Conservation (phyloP, 1,140 invertebrate species). For the Leptinotarsa defecta region DNA sequence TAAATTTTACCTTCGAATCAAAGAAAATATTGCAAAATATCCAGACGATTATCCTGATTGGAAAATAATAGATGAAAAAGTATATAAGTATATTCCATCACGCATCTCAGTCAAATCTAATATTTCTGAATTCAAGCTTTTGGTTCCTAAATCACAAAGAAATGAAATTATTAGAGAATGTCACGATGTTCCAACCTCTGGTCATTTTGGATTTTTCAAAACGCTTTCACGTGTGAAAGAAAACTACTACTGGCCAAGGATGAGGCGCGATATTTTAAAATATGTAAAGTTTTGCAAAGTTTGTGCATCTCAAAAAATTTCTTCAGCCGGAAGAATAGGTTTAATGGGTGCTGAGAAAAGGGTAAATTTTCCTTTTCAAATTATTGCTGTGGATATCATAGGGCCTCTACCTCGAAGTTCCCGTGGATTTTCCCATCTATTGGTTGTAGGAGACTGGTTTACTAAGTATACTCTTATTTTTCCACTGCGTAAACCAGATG, state of each 20-base stretch:
- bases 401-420: slow-evolving; percentile 36
- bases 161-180: slow-evolving; percentile 23
- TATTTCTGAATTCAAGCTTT: slow-evolving; percentile 35
- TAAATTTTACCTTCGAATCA: slow-evolving; percentile 22
- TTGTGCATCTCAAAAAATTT: slow-evolving; percentile 34
- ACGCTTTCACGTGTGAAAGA: slow-evolving; percentile 27
- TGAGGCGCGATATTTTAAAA: slow-evolving; percentile 1
- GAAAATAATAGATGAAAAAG: slow-evolving; percentile 18
- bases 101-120: slow-evolving; percentile 10
- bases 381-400: slow-evolving; percentile 51
- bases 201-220: slow-evolving; percentile 24
- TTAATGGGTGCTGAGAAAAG: slow-evolving; percentile 33
- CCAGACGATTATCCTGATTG: slow-evolving; percentile 26
- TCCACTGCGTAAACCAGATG: neutral
- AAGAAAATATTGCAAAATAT: slow-evolving; percentile 8
- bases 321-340: slow-evolving; percentile 17
- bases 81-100: slow-evolving; percentile 31
- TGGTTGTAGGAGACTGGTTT: slow-evolving; percentile 49
- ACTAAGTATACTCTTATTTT: slow-evolving; percentile 37
- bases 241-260: neutral
- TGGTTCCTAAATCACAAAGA: slow-evolving; percentile 31
- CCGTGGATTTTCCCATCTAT: slow-evolving; percentile 46
- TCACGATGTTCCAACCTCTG: slow-evolving; percentile 30
- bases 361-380: slow-evolving; percentile 36
- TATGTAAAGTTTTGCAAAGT: slow-evolving; percentile 23